These are phyloP conservation scores for Anthonomus grandis DNA, from an alignment of 1,140 invertebrate species.

Conservation along the genomic window DNA sequence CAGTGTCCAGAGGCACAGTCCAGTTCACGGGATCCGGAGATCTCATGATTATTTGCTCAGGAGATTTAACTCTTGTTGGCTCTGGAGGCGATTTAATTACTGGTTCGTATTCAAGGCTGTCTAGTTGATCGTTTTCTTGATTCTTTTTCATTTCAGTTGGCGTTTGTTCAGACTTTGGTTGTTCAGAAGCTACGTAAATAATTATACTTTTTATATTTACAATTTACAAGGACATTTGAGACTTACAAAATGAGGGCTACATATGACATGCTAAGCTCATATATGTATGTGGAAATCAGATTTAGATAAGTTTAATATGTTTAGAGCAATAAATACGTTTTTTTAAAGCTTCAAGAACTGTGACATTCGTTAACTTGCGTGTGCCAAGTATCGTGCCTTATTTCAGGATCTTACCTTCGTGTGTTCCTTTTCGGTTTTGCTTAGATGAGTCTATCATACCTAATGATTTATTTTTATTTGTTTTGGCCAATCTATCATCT, in stretches of 20 bases:
- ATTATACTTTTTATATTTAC: too few relatives aligned
- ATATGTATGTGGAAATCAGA: too few relatives aligned
- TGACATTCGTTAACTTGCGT: constrained; percentile 28
- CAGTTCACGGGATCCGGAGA: constrained; percentile 90
- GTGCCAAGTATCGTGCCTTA: constrained; percentile 46
- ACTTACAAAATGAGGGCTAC: too few relatives aligned
- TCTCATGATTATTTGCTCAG: constrained; percentile 86
- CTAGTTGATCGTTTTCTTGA: constrained; percentile 50
- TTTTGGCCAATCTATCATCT: constrained; percentile 47
- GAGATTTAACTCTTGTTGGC: constrained; percentile 87
- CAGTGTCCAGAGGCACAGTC: constrained; percentile 89
- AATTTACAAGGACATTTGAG: too few relatives aligned
- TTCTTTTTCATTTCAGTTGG: constrained; percentile 46
- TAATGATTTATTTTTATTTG: constrained; percentile 44
- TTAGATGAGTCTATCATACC: constrained; percentile 38
- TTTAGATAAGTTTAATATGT: too few relatives aligned
- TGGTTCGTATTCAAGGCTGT: constrained; percentile 56
- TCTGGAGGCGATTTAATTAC: constrained; percentile 87
- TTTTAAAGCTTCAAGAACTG: not conserved
- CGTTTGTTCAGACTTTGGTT: constrained; percentile 32
- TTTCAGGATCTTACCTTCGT: constrained; percentile 40
- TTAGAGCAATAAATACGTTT: too few relatives aligned
- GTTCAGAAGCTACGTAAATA: constrained; percentile 35
- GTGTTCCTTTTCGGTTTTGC: constrained; percentile 43
- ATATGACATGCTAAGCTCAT: too few relatives aligned